Evolutionary conservation across 2,888 invertebrate species (phyloP), one percentile per base, ranked within the genome.

Genomic region (Zeuzera pyrina): DNA sequence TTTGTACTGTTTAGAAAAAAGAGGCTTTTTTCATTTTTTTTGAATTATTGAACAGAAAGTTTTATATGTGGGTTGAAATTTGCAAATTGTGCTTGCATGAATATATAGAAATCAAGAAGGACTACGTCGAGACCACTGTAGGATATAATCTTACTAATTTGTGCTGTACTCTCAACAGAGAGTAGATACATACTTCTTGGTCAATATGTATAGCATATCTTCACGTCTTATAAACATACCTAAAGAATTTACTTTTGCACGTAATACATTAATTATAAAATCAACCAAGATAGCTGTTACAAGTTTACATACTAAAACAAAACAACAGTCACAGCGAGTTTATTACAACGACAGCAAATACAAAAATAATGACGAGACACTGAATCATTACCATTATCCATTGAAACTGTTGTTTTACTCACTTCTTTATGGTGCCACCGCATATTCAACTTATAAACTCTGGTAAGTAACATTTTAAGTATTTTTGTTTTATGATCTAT

Each of bases 381-480:
- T 51, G 15, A 41, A 40, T 33, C 30, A 47, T 12, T 44, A 41
- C 13, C 43, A 33, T 19, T 47, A 52, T 36, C 49, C 59, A 2
- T 57, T 57, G 27, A 71, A 64, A 50, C 62, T 64, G 35, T 39
- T 81, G 30, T 56, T 56, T 24, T 74, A 66, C 43, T 66, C 74
- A 2, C 34, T 76, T 16, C 41, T 78, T 11, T 60, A 72, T 35
- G 61, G 77, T 27, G 63, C 66, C 39, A 53, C 58, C 29, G 51
- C 69, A 2, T 79, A 58, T 33, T 52, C 71, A 3, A 61, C 77
- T 0, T 79, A 73, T 34, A 70, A 65, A 49, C 45, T 66, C 3
- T 81, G 77, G 81, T 77, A 52, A 60, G 63, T n/a, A n/a, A n/a
- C n/a, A n/a, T n/a, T n/a, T n/a, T n/a, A n/a, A n/a, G n/a, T n/a